Percentiles rank a stretch among this genome's conserved stretches.
Conservation (phyloP, 2,113 vertebrate genomes). For the Clarias magur region DNA sequence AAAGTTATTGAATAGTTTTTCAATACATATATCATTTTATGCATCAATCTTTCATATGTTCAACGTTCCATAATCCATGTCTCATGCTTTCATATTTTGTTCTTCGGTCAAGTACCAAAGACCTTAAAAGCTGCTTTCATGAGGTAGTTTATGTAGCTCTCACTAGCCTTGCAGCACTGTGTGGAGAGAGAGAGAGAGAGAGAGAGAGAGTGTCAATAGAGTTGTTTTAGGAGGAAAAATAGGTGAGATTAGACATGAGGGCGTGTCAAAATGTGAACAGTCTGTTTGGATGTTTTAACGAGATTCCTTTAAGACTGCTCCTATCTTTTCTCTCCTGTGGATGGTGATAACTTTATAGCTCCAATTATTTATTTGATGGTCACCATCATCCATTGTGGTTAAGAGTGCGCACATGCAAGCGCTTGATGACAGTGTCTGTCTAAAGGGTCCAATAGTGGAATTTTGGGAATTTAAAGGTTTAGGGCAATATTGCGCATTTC, state of each 20-base stretch:
- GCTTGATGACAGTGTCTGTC: not conserved
- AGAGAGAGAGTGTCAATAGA: too few relatives aligned
- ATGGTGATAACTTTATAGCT: not conserved
- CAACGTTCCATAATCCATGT: not conserved
- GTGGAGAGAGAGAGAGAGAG: not conserved
- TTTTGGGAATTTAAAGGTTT: not conserved
- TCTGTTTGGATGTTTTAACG: not conserved
- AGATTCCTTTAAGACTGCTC: not conserved
- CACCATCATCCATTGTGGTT: not conserved
- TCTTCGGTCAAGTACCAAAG: not conserved
- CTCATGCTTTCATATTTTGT: not conserved
- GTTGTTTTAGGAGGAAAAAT: not conserved
- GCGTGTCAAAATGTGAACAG: not conserved
- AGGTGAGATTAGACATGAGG: not conserved
- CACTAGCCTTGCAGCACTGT: not conserved
- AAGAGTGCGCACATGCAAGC: not conserved
- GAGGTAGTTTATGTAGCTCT: not conserved
- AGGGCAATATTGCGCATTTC: not conserved
- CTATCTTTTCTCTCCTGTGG: not conserved
- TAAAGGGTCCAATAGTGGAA: not conserved
- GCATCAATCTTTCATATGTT: not conserved
- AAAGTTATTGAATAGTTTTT: not conserved
- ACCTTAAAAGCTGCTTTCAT: not conserved
- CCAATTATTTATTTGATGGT: not conserved
- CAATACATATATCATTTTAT: not conserved